Conservation (phyloP, 23 tunicate species). For the Halocynthia aurantium region DNA sequence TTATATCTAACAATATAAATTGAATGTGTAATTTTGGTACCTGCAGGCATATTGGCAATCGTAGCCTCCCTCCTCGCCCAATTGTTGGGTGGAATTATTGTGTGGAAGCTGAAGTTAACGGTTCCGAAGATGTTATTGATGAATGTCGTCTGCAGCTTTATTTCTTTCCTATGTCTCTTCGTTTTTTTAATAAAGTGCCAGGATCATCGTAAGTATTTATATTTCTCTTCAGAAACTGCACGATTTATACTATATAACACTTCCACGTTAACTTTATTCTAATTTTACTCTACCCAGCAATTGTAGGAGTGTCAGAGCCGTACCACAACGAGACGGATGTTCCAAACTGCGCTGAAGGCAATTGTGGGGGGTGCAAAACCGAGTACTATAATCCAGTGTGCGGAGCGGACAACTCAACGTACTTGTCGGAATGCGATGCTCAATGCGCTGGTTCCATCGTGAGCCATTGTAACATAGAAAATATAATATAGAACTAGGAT, state of each 20-base stretch:
- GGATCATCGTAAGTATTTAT: slow-evolving; percentile 29
- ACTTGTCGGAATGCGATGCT: slow-evolving; percentile 75
- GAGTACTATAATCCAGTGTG: slow-evolving; percentile 80
- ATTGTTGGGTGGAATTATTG: background rate
- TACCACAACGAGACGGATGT: slow-evolving; percentile 14
- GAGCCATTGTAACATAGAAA: too few relatives aligned
- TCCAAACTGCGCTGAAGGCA: slow-evolving; percentile 19
- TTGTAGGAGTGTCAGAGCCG: slow-evolving; percentile 51
- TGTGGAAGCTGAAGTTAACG: background rate
- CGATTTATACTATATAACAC: background rate
- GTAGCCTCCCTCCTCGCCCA: slow-evolving; percentile 5
- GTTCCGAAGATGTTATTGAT: slow-evolving; percentile 18
- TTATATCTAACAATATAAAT: background rate
- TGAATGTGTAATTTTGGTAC: background rate
- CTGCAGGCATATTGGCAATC: slow-evolving; percentile 13
- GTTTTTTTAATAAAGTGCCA: slow-evolving; percentile 24
- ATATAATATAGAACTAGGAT: too few relatives aligned
- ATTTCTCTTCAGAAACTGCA: background rate
- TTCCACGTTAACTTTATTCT: too few relatives aligned
- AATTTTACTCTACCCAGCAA: slow-evolving; percentile 9
- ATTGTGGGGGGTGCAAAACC: slow-evolving; percentile 33
- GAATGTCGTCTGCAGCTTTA: slow-evolving; percentile 16
- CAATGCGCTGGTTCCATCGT: slow-evolving; percentile 27
- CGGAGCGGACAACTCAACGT: slow-evolving; percentile 62
- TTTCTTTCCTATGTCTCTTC: background rate